phyloP scores from a whole-genome alignment of 2,888 invertebrate genomes.

The Spilarctia lutea region DNA sequence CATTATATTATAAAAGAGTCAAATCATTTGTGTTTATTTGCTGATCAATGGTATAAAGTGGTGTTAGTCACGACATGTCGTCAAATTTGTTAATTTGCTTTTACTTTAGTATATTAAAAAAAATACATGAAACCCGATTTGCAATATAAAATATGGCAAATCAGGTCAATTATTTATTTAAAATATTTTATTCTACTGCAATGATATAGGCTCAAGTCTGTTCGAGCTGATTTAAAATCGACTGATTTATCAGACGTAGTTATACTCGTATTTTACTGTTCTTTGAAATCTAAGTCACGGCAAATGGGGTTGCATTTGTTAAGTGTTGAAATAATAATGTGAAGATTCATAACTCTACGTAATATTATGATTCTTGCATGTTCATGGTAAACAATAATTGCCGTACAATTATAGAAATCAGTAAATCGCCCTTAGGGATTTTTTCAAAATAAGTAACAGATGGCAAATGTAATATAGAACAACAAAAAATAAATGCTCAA shows the following conservation, averaged over 20 bases:
- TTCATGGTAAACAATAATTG: not conserved
- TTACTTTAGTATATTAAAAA: conserved; percentile 43
- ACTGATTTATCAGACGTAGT: conserved; percentile 71
- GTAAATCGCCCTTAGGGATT: not conserved
- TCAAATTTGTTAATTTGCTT: conserved; percentile 60
- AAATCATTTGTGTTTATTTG: conserved; percentile 25
- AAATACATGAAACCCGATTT: too few relatives aligned
- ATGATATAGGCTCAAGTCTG: conserved; percentile 63
- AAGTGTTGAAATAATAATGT: conserved; percentile 59
- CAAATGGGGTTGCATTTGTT: conserved; percentile 52
- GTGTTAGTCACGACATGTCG: conserved; percentile 29
- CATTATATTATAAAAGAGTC: conserved; percentile 63
- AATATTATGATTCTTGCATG: conserved; percentile 25
- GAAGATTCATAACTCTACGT: conserved; percentile 56
- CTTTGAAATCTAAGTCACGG: conserved; percentile 62
- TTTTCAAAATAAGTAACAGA: conserved; percentile 34
- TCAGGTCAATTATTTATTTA: conserved; percentile 64
- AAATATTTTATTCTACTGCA: conserved; percentile 67
- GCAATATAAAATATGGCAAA: conserved; percentile 38
- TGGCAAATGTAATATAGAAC: conserved; percentile 51
- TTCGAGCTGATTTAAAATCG: conserved; percentile 58
- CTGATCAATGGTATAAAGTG: too few relatives aligned
- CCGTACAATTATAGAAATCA: not conserved
- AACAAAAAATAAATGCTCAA: conserved; percentile 69
- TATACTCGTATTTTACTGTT: conserved; percentile 69